Base-by-base conservation (phyloP, 2,888 invertebrate genomes). In the Hirtodrosophila confusa region DNA sequence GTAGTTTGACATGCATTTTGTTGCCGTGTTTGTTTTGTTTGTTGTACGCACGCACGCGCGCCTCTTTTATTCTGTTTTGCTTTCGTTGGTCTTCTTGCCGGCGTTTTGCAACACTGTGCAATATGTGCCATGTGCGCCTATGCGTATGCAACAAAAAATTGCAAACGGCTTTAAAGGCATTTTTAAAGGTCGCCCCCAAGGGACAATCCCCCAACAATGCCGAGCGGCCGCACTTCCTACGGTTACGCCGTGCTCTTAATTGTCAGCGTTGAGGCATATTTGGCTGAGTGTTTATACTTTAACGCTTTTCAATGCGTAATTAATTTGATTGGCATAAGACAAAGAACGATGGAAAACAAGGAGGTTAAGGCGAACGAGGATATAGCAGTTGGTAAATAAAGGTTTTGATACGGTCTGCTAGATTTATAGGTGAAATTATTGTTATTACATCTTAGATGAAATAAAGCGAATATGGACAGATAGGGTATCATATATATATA, bases 101-200 rank as follows among this genome's bases (percentile, higher is more conserved):
- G 47, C 69, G 47, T 41, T 80, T 64, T 69, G 29, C 85, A 80
- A 84, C 82, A 80, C 79, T 78, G 24, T 2, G 24, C 35, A 43
- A 61, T 65, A 33, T 66, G 65, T 65, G 77, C 68, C 84, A 79
- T 70, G 84, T 83, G 78, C 74, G 60, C 74, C 61, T 48, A 36
- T 37, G 43, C 54, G 55, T 51, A 61, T 73, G 70, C 70, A 66
- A 43, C 61, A 66, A 17, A 10, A 10, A 39, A 55, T 43, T 31
- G 37, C 36, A n/a, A 40, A 11, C 11, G 10, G 11, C 69, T 41
- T 62, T 58, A 58, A 55, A 56, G 51, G 43, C 51, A 39, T 29
- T 61, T 69, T 70, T 49, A 65, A 65, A 65, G 49, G 7, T 24
- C 0, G 27, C 9, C 12, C 24, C 49, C 44, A 8, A 23, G 39